A percentile compares a stretch with the other conserved stretches of the same genome.
Evolutionary conservation across 2,797 vertebrate species (phyloP).

Genomic region (Menidia menidia): DNA sequence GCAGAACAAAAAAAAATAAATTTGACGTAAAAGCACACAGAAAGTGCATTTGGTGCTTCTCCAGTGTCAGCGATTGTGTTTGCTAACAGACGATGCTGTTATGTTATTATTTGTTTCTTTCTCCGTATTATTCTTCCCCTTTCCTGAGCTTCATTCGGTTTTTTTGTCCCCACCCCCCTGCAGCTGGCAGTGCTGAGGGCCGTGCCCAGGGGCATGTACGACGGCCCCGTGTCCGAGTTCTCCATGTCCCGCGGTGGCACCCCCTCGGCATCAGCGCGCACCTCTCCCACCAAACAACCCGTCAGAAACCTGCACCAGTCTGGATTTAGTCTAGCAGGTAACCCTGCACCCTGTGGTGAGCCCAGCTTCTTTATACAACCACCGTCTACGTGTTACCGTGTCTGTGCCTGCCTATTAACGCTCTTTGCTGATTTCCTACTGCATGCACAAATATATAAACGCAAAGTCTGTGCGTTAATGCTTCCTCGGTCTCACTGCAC

Average conservation of each 20-base stretch:
- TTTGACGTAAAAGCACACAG: constrained; percentile 12
- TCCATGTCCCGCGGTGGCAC: constrained; percentile 93
- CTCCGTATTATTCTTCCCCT: no score
- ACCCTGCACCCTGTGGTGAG: constrained; percentile 72
- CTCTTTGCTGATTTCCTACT: constrained; percentile 21
- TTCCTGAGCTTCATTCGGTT: neutral
- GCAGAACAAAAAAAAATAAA: constrained; percentile 1
- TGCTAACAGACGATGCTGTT: neutral
- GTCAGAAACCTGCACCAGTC: constrained; percentile 97
- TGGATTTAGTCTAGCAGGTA: constrained; percentile 95
- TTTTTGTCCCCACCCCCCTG: neutral
- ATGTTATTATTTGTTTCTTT: no score
- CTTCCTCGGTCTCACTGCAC: neutral
- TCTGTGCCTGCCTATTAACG: constrained; percentile 6
- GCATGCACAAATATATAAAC: constrained; percentile 6
- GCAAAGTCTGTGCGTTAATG: neutral
- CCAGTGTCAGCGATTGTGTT: constrained; percentile 3
- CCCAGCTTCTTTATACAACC: constrained; percentile 42
- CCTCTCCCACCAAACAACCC: constrained; percentile 92
- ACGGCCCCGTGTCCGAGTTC: constrained; percentile 95
- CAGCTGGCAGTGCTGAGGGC: constrained; percentile 94
- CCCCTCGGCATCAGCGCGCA: constrained; percentile 90
- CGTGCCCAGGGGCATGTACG: constrained; percentile 95
- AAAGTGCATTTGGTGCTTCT: constrained; percentile 16
- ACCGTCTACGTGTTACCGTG: neutral